These are phyloP conservation scores for Dasyornis broadbenti DNA, from an alignment of 2,113 vertebrate species.

Conservation along the genomic window DNA sequence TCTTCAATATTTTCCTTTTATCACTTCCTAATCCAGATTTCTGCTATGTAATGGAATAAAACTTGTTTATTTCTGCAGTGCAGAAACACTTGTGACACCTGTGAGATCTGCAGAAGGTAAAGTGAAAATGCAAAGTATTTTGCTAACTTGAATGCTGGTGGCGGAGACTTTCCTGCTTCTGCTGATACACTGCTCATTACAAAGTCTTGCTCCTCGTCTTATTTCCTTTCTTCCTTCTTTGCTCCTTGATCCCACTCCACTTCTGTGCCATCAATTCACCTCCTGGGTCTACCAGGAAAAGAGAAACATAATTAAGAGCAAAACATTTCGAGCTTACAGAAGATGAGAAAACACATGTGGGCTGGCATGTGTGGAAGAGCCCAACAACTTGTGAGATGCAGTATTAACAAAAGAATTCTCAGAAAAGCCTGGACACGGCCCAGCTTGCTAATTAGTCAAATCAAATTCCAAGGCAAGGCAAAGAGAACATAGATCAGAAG, in stretches of 20 bases:
- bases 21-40: neutral
- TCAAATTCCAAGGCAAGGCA: neutral
- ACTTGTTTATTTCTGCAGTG: neutral
- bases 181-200: neutral
- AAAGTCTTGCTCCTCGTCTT: neutral
- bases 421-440: neutral
- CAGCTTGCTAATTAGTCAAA: neutral
- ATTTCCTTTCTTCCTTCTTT: neutral
- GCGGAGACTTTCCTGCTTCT: neutral
- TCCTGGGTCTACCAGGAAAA: neutral
- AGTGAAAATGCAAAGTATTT: neutral
- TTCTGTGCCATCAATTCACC: neutral
- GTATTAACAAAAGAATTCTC: neutral
- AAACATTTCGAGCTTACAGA: neutral
- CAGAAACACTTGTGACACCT: neutral
- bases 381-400: neutral
- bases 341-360: neutral
- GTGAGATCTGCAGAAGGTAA: neutral
- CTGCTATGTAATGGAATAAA: neutral
- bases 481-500: conserved; percentile 1
- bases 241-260: neutral
- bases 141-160: neutral
- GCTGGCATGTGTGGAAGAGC: neutral
- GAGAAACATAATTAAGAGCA: neutral
- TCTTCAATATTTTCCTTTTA: neutral